Conservation (phyloP, 2,888 invertebrate genomes). For the Pseudococcus viburni region DNA sequence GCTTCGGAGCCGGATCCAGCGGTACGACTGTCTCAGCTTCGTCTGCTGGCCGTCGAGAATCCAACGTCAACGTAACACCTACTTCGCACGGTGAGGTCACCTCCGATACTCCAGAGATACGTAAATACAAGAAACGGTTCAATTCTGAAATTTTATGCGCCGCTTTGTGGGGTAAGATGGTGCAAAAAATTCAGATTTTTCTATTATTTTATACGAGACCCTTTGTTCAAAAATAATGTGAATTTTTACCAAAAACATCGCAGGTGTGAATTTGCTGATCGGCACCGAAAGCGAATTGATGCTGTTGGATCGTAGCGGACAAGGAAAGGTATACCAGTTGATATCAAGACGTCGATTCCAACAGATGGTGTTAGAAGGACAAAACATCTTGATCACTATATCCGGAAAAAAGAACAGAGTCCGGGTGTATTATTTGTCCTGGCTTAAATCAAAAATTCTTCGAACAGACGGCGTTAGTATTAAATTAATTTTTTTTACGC, state of each 20-base stretch:
- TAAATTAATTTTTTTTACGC: conserved; percentile 49
- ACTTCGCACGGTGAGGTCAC: conserved; percentile 87
- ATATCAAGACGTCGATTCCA: conserved; percentile 98
- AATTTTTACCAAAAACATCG: neutral
- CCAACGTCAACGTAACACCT: conserved; percentile 96
- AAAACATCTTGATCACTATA: conserved; percentile 99
- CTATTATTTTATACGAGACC: too few species aligned
- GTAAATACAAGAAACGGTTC: conserved; percentile 99
- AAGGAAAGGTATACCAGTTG: conserved; percentile 99
- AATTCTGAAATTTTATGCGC: conserved; percentile 99
- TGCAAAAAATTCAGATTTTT: neutral
- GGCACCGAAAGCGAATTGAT: conserved; percentile 99
- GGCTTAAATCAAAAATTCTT: conserved; percentile 99
- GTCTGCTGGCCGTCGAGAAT: conserved; percentile 85
- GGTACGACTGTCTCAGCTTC: conserved; percentile 71
- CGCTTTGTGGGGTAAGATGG: conserved; percentile 92
- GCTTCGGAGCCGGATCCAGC: conserved; percentile 85
- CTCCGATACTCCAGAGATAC: conserved; percentile 97
- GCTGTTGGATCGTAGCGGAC: conserved; percentile 97
- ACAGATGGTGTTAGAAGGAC: conserved; percentile 99
- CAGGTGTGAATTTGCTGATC: conserved; percentile 97
- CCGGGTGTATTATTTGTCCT: conserved; percentile 98
- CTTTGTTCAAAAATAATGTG: too few species aligned
- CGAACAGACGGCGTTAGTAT: conserved; percentile 90
- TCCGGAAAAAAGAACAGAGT: conserved; percentile 99